Evolutionary conservation across 2,888 invertebrate species (phyloP).

Genomic region (Cetonia aurata): DNA sequence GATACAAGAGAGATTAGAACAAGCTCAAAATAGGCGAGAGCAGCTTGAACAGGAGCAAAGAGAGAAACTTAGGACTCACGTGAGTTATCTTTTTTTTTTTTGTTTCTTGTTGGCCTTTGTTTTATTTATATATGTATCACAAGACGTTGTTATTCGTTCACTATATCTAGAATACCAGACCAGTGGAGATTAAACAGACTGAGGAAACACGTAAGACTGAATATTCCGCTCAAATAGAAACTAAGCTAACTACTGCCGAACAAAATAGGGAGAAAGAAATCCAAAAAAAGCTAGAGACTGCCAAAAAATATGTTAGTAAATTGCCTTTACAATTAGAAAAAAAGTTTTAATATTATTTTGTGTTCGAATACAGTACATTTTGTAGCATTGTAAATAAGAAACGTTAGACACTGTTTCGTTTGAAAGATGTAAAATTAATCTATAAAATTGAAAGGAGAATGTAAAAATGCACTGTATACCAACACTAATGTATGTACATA

Average conservation of each 20-base stretch:
- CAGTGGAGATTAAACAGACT: conserved; percentile 72
- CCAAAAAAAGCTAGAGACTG: conserved; percentile 86
- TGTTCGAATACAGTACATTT: too few species aligned
- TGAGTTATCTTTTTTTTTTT: conserved; percentile 67
- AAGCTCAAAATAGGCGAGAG: conserved; percentile 79
- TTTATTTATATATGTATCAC: conserved; percentile 35
- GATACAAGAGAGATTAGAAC: conserved; percentile 78
- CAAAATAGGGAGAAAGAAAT: conserved; percentile 88
- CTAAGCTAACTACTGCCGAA: conserved; percentile 84
- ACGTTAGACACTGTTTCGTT: background rate
- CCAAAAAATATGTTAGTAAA: conserved; percentile 80
- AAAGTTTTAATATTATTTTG: conserved; percentile 4
- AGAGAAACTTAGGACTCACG: conserved; percentile 83
- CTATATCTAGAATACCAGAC: conserved; percentile 70
- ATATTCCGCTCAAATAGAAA: conserved; percentile 70
- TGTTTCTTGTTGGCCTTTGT: conserved; percentile 48
- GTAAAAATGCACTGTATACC: background rate
- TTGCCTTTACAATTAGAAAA: conserved; percentile 10
- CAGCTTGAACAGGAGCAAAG: conserved; percentile 81
- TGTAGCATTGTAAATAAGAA: too few species aligned
- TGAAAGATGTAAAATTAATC: background rate
- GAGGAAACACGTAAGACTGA: conserved; percentile 64
- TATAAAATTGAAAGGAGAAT: background rate
- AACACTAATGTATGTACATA: too few species aligned
- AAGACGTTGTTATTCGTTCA: conserved; percentile 48